Evolutionary conservation across 2,113 vertebrate species (phyloP).

Genomic region (Callopanchax toddi): DNA sequence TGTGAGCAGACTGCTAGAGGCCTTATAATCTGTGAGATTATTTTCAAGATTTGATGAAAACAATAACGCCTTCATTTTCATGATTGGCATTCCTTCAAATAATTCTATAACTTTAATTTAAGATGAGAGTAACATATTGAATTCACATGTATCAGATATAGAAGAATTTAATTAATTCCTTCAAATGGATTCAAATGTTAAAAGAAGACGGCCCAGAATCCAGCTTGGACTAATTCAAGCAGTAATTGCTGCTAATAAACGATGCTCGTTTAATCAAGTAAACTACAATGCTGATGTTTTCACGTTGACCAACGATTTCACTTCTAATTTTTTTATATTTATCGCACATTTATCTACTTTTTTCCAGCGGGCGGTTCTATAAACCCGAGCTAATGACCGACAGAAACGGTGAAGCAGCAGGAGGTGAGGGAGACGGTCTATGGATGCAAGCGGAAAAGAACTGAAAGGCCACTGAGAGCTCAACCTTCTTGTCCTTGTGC

Average conservation of each 20-base stretch:
- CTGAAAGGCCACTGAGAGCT: slow-evolving; percentile 19
- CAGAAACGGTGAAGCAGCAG: slow-evolving; percentile 30
- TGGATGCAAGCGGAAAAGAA: slow-evolving; percentile 1
- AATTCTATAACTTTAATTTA: not conserved
- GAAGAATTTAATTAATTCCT: no score
- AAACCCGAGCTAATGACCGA: slow-evolving; percentile 66
- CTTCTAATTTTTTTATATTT: slow-evolving; percentile 18
- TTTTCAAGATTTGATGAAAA: no score
- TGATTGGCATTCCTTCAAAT: no score
- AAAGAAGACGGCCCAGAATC: not conserved
- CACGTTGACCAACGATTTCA: slow-evolving; percentile 22
- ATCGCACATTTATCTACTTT: slow-evolving; percentile 46
- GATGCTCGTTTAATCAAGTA: slow-evolving; percentile 13
- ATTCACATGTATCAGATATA: not conserved
- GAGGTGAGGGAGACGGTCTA: not conserved
- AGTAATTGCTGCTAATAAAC: slow-evolving; percentile 27
- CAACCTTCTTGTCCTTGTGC: slow-evolving; percentile 68
- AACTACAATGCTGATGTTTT: slow-evolving; percentile 28
- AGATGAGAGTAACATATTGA: not conserved
- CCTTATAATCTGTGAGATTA: no score
- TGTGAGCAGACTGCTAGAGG: no score
- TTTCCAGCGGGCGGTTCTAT: slow-evolving; percentile 44
- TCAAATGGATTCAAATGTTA: slow-evolving; percentile 7
- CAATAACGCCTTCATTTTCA: no score
- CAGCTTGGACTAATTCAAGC: not conserved